These are phyloP conservation scores for Drosophila cardini DNA, from an alignment of 1,140 invertebrate genomes.

Conservation along the genomic window DNA sequence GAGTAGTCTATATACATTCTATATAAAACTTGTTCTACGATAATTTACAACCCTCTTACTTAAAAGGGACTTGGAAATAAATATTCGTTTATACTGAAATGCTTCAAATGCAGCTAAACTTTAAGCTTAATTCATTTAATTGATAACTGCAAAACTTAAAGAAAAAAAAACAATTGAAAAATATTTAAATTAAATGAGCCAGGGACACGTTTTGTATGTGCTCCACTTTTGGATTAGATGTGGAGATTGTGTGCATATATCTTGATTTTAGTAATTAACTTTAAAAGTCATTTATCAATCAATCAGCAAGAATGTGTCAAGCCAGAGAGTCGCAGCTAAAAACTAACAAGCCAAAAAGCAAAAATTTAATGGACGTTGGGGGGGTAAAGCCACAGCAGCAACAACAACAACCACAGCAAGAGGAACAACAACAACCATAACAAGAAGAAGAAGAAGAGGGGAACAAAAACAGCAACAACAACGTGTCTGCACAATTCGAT, in stretches of 20 bases:
- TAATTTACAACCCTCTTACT: neutral
- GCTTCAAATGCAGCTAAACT: neutral
- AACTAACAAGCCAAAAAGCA: slow-evolving; percentile 40
- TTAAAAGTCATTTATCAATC: slow-evolving; percentile 79
- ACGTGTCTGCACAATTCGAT: slow-evolving; percentile 25
- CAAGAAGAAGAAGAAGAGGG: slow-evolving; percentile 2
- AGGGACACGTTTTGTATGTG: neutral
- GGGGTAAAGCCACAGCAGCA: slow-evolving; percentile 19
- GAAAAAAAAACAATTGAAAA: neutral
- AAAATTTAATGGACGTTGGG: slow-evolving; percentile 39
- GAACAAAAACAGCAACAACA: slow-evolving; percentile 21
- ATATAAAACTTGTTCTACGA: too few species aligned
- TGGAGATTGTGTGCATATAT: slow-evolving; percentile 29
- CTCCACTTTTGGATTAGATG: slow-evolving; percentile 17
- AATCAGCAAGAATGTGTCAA: slow-evolving; percentile 72
- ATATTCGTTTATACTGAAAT: too few species aligned
- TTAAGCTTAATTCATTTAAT: neutral
- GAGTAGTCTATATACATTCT: too few species aligned
- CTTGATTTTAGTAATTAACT: slow-evolving; percentile 71
- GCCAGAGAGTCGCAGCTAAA: slow-evolving; percentile 35
- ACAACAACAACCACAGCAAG: slow-evolving; percentile 7
- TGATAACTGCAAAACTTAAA: neutral
- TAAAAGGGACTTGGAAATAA: neutral
- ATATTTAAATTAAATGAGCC: slow-evolving; percentile 4
- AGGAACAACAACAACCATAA: slow-evolving; percentile 13